These are phyloP conservation scores for Thrips palmi DNA, from an alignment of 1,140 invertebrate genomes.

Conservation along the genomic window DNA sequence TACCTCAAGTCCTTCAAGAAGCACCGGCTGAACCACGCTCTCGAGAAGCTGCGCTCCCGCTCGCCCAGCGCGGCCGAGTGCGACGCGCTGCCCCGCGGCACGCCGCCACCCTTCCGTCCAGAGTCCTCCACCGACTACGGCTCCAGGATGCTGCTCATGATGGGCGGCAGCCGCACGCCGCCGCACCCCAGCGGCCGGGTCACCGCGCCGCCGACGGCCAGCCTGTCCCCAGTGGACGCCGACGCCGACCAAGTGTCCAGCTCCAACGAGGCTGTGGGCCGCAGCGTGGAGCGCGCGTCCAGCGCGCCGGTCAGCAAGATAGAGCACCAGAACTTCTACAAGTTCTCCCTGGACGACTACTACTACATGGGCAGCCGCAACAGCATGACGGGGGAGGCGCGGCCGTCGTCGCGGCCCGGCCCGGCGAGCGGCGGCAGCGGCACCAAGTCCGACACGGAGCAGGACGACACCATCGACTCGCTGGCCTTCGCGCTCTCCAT, in stretches of 20 bases:
- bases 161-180: constrained; percentile 1
- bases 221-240: no score
- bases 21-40: constrained; percentile 65
- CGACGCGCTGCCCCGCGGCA: constrained; percentile 2
- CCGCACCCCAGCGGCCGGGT: constrained; percentile 10
- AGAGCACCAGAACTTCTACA: constrained; percentile 11
- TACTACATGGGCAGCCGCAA: constrained; percentile 9
- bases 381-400: not conserved
- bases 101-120: constrained; percentile 5
- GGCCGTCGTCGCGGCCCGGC: not conserved
- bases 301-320: constrained; percentile 20
- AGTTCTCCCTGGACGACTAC: constrained; percentile 11
- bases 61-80: constrained; percentile 10
- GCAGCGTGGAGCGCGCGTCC: constrained; percentile 14
- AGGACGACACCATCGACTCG: constrained; percentile 47
- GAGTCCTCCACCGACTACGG: constrained; percentile 10
- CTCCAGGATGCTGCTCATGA: not conserved
- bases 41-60: constrained; percentile 47
- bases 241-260: constrained; percentile 47
- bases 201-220: constrained; percentile 20
- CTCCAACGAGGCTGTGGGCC: constrained; percentile 38
- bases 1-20: constrained; percentile 80
- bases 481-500: constrained; percentile 24
- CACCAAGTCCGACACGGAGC: constrained; percentile 25
- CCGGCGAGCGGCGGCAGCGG: no score